Base-by-base conservation (phyloP, 2,113 vertebrate species). In the Carassius gibelio region DNA sequence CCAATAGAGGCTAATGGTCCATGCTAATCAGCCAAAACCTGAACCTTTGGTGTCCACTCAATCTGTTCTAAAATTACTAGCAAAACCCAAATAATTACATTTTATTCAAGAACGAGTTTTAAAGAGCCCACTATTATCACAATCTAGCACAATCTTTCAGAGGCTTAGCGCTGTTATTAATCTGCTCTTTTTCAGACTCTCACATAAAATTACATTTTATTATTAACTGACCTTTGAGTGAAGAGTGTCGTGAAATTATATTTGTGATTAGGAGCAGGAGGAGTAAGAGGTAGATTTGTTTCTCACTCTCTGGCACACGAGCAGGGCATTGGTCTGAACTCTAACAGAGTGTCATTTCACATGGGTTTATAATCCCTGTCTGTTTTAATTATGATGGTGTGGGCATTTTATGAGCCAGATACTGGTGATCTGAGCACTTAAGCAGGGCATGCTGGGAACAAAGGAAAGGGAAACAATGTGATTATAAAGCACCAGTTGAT, bases 341-440 rank as follows among this genome's bases (percentile, higher is more conserved):
- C 26, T 76, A 81, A 82, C 88, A 87, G 79, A 87, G 88, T 21
- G 48, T n/a, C 3, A 66, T 87, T 92, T 90, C 81, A 86, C 76
- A 48, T 80, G 55, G 83, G 52, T 84, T 90, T 84, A 88, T 91
- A 92, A 94, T 94, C 91, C 88, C 85, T 84, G 59, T 78, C 17
- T 88, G 21, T 89, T 81, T 78, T 89, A 93, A 94, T 94, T 89
- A 93, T 88, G 88, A 85, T 34, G 81, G 66, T 66, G 45, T 62
- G 85, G 55, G 86, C 81, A 83, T 75, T 75, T 82, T 85, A 82
- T 81, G 76, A 81, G 82, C 48, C 26, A 77, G 50, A 34, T 77
- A 55, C 52, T 77, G 75, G 15, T 77, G 19, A 30, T 34, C 26
- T 36, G 23, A 77, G 13, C 55, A 42, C 19, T 62, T 61, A 23